Base-by-base conservation (phyloP, 2,113 vertebrate genomes). In the Nibea coibor region DNA sequence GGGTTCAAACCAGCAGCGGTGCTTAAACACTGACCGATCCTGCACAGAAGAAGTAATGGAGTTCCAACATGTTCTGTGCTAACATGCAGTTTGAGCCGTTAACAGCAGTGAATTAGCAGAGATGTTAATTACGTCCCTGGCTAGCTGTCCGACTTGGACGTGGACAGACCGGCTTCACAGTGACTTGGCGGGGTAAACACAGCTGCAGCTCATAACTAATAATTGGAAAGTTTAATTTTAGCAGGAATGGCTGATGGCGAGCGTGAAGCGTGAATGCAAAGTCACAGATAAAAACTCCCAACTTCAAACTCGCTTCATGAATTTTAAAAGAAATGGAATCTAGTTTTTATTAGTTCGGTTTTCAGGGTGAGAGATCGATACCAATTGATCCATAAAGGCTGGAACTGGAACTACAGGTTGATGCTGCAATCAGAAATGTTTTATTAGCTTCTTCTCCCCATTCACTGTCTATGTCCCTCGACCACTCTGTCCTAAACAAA, bases 101-200 rank as follows among this genome's bases (percentile, higher is more conserved):
- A 53, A 53, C 50, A 53, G 50, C 50, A 53, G 50, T n/a, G 50
- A 20, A 10, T 53, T n/a, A n/a, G 50, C 50, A 53, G 20, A 53
- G 51, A 53, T 53, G 51, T n/a, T 53, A 53, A 53, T 53, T 53
- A 53, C n/a, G 51, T 53, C 51, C 51, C 51, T n/a, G 51, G 51
- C 51, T 53, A 53, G 51, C 51, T 53, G 51, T 53, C 51, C 51
- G n/a, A 53, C 51, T n/a, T 53, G 20, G n/a, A 20, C 10, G 11
- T n/a, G 20, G 51, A 53, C 51, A 53, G 48, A 20, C 48, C 48
- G 19, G 19, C 15, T 53, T 11, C 51, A n/a, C 50, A n/a, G 50
- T 53, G 50, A 10, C 50, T n/a, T 53, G 50, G 50, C 20, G n/a
- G 50, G 50, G 50, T 53, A 53, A 53, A 53, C 50, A 53, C 50